Conservation (phyloP, 2,797 vertebrate genomes). For the Antennarius maculatus region DNA sequence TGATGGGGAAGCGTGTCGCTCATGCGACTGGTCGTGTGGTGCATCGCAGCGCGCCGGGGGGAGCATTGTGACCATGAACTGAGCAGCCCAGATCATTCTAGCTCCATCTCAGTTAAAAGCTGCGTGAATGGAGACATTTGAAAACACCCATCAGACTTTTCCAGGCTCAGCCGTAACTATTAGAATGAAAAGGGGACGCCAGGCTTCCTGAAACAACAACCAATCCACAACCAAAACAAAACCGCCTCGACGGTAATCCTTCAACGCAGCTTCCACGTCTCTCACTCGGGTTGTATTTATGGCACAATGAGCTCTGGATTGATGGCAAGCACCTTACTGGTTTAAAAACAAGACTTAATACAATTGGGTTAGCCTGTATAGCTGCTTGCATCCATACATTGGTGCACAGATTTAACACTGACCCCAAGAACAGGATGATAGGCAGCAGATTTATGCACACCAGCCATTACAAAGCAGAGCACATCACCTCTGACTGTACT, state of each 20-base stretch:
- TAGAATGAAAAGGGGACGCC: constrained; percentile 36
- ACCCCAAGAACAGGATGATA: constrained; percentile 22
- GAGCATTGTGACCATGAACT: constrained; percentile 21
- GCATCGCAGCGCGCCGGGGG: not conserved
- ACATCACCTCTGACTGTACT: not conserved
- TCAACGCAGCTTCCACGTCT: constrained; percentile 37
- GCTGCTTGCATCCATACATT: constrained; percentile 23
- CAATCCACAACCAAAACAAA: constrained; percentile 60
- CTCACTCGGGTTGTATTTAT: constrained; percentile 57
- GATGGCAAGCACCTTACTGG: constrained; percentile 64
- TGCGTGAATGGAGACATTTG: constrained; percentile 50
- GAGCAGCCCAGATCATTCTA: constrained; percentile 58
- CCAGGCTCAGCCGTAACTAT: constrained; percentile 64
- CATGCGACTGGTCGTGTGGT: constrained; percentile 19
- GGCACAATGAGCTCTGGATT: constrained; percentile 55
- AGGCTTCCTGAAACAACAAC: constrained; percentile 45
- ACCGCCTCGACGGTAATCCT: constrained; percentile 39
- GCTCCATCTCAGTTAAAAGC: constrained; percentile 45
- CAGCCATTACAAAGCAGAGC: not conserved
- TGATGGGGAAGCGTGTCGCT: constrained; percentile 9
- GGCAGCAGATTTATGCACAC: constrained; percentile 13
- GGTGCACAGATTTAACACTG: constrained; percentile 34
- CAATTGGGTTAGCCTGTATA: constrained; percentile 58
- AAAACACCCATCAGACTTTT: constrained; percentile 59
- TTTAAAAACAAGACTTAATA: constrained; percentile 76